Evolutionary conservation across 2,888 invertebrate genomes (phyloP).

Genomic region (Ornithoptera priamus): DNA sequence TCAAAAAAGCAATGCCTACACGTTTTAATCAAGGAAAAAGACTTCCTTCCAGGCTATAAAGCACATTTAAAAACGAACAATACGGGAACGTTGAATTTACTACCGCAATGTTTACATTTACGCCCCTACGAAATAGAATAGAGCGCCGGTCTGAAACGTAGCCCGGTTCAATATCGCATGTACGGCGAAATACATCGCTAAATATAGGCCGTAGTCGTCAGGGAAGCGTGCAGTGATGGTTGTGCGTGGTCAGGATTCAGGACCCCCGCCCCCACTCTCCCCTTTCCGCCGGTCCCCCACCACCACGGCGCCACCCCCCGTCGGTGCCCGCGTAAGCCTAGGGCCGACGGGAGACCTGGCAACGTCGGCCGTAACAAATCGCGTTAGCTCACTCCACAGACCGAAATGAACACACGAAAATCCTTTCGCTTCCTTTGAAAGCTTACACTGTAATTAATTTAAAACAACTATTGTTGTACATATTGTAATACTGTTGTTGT

Average conservation of each 20-base stretch:
- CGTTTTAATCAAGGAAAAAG: slow-evolving; percentile 23
- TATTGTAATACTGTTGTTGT: background rate
- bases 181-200: slow-evolving; percentile 65
- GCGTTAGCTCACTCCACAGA: slow-evolving; percentile 23
- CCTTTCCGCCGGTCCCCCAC: slow-evolving; percentile 42
- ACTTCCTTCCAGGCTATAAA: slow-evolving; percentile 13
- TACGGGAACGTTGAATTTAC: slow-evolving; percentile 18
- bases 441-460: background rate
- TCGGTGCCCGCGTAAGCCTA: slow-evolving; percentile 33
- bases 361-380: slow-evolving; percentile 48
- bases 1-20: background rate
- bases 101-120: slow-evolving; percentile 22
- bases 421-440: slow-evolving; percentile 25
- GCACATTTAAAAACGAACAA: slow-evolving; percentile 20
- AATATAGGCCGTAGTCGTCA: slow-evolving; percentile 62
- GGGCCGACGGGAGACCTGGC: slow-evolving; percentile 47
- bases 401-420: slow-evolving; percentile 21
- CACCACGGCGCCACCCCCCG: slow-evolving; percentile 37
- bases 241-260: slow-evolving; percentile 74
- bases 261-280: slow-evolving; percentile 43
- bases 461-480: background rate
- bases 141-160: slow-evolving; percentile 34
- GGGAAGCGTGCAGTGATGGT: slow-evolving; percentile 52
- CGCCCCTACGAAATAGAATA: slow-evolving; percentile 23
- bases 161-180: slow-evolving; percentile 39